Conservation (phyloP, 2,113 vertebrate genomes). For the Ranitomeya variabilis region DNA sequence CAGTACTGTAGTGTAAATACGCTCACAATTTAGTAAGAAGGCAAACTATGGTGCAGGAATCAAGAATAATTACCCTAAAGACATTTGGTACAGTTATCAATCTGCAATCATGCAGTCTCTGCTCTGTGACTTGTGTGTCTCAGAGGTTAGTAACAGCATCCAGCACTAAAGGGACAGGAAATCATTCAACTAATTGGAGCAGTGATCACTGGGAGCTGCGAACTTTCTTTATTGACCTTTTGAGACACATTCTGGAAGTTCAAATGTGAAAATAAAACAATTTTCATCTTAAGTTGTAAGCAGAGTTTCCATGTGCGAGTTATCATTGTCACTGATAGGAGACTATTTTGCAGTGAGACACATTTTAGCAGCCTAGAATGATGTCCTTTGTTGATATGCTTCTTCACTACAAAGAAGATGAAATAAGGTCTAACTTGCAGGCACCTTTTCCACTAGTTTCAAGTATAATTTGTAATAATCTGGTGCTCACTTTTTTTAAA, state of each 20-base stretch:
- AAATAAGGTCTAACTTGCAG: slow-evolving; percentile 12
- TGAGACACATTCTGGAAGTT: slow-evolving; percentile 47
- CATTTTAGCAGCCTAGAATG: slow-evolving; percentile 15
- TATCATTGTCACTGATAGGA: slow-evolving; percentile 30
- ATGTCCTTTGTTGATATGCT: slow-evolving; percentile 5
- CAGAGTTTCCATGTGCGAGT: slow-evolving; percentile 13
- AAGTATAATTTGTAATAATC: background rate
- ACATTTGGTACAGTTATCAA: slow-evolving; percentile 19
- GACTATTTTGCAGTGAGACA: background rate
- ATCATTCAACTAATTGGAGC: slow-evolving; percentile 53
- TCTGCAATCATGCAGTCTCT: slow-evolving; percentile 10
- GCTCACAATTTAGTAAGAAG: background rate
- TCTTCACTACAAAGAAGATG: background rate
- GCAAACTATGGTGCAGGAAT: slow-evolving; percentile 21
- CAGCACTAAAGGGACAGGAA: slow-evolving; percentile 48
- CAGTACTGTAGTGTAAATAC: background rate
- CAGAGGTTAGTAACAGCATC: slow-evolving; percentile 25
- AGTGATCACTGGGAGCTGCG: slow-evolving; percentile 42
- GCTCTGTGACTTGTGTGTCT: slow-evolving; percentile 6
- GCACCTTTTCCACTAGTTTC: background rate
- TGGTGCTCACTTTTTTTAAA: background rate
- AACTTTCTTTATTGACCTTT: slow-evolving; percentile 53
- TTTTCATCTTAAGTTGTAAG: slow-evolving; percentile 36
- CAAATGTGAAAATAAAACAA: slow-evolving; percentile 50
- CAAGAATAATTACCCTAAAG: slow-evolving; percentile 29